phyloP scores from a whole-genome alignment of 2,888 invertebrate genomes.

The Norana najaformis region DNA sequence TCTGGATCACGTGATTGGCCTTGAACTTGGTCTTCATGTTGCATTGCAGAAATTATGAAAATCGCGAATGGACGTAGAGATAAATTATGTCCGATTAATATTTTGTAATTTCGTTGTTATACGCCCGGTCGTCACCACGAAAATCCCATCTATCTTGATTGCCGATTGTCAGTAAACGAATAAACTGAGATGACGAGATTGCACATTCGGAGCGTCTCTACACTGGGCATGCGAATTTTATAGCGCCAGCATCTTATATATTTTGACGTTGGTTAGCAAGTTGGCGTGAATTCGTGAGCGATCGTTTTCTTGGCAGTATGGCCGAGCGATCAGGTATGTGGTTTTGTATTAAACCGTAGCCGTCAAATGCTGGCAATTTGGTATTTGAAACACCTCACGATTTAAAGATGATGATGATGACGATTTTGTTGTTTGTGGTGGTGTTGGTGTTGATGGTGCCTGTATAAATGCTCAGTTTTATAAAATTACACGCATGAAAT shows the following conservation, averaged over 20 bases:
- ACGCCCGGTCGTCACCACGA: too few species aligned
- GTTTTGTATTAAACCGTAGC: not conserved
- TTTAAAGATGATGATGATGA: not conserved
- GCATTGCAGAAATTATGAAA: not conserved
- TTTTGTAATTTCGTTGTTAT: not conserved
- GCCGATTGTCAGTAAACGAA: constrained; percentile 1
- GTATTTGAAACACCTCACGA: not conserved
- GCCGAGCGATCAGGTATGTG: constrained; percentile 1
- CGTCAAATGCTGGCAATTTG: not conserved
- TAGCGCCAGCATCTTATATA: not conserved
- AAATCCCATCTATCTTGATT: not conserved
- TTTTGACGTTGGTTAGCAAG: not conserved
- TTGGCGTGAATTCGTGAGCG: not conserved
- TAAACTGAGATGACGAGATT: not conserved
- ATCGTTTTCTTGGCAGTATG: not conserved
- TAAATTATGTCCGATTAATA: constrained; percentile 13
- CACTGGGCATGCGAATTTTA: not conserved
- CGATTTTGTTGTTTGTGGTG: not conserved
- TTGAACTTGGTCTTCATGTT: not conserved
- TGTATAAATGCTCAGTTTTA: too few species aligned
- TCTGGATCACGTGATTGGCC: not conserved
- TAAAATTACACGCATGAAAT: too few species aligned
- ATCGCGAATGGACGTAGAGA: not conserved
- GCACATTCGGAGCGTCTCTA: not conserved
- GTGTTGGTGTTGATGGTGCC: not conserved